Conservation (phyloP, 2,113 vertebrate genomes). For the Sinocyclocheilus grahami region DNA sequence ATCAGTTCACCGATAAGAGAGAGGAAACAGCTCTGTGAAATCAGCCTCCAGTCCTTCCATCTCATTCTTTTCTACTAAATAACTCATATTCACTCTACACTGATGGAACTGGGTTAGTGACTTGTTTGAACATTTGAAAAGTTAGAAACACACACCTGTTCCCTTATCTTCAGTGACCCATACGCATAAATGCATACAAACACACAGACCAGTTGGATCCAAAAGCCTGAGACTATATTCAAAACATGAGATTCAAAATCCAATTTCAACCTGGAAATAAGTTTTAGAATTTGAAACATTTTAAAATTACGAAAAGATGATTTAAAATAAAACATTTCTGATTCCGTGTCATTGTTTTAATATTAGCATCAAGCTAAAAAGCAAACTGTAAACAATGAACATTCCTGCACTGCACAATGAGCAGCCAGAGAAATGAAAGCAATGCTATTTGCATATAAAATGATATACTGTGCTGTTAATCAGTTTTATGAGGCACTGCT, state of each 20-base stretch:
- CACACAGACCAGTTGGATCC: neutral
- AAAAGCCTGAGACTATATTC: neutral
- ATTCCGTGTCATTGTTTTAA: no score
- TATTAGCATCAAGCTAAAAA: neutral
- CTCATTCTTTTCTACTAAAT: constrained; percentile 6
- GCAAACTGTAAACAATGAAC: constrained; percentile 22
- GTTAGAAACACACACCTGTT: constrained; percentile 9
- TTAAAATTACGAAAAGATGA: no score
- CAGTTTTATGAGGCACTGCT: constrained; percentile 21
- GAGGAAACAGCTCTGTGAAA: constrained; percentile 52
- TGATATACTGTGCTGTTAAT: constrained; percentile 35
- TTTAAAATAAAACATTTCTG: no score
- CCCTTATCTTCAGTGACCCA: neutral
- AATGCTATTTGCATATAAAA: constrained; percentile 35
- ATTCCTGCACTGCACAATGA: constrained; percentile 16
- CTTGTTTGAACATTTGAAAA: neutral
- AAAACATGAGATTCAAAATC: neutral
- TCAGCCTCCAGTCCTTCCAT: constrained; percentile 25
- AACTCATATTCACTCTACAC: constrained; percentile 19
- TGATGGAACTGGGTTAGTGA: neutral
- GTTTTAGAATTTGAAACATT: no score
- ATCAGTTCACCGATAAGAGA: constrained; percentile 57
- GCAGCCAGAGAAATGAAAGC: constrained; percentile 1
- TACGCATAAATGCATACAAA: neutral
- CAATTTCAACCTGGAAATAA: neutral